These are phyloP conservation scores for Drosophila kikkawai DNA, from an alignment of 1,140 invertebrate species.

Conservation along the genomic window DNA sequence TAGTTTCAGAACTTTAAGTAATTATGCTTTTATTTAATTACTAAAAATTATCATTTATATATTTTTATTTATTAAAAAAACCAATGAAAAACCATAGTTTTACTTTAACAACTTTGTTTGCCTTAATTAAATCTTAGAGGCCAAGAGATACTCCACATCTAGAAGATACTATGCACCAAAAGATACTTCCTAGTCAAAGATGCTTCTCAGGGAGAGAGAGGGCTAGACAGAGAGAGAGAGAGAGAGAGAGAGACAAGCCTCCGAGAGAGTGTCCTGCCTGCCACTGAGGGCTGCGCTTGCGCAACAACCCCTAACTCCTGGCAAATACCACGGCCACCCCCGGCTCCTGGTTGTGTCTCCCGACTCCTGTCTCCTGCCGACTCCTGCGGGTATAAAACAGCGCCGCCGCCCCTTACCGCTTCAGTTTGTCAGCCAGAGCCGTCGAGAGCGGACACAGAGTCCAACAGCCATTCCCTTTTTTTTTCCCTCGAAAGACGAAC, in stretches of 20 bases:
- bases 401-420: conserved; percentile 45
- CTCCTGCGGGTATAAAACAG: conserved; percentile 61
- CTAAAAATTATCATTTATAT: background rate
- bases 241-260: background rate
- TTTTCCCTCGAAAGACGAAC: conserved; percentile 9
- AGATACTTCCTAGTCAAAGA: background rate
- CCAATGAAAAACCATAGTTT: too few species aligned
- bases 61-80: too few species aligned
- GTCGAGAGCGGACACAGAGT: conserved; percentile 40
- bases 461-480: conserved; percentile 21
- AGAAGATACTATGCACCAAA: background rate
- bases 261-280: conserved; percentile 7
- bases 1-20: too few species aligned
- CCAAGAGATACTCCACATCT: background rate
- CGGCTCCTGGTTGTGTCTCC: background rate
- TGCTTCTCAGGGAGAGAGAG: background rate
- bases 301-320: conserved; percentile 69
- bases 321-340: conserved; percentile 1
- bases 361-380: background rate
- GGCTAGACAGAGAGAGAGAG: background rate
- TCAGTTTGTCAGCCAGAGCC: conserved; percentile 84
- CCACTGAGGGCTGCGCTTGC: conserved; percentile 60
- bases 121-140: background rate
- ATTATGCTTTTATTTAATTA: background rate
- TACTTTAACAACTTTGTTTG: background rate